These are phyloP conservation scores for Eublepharis macularius DNA, from an alignment of 2,113 vertebrate genomes.

Conservation along the genomic window DNA sequence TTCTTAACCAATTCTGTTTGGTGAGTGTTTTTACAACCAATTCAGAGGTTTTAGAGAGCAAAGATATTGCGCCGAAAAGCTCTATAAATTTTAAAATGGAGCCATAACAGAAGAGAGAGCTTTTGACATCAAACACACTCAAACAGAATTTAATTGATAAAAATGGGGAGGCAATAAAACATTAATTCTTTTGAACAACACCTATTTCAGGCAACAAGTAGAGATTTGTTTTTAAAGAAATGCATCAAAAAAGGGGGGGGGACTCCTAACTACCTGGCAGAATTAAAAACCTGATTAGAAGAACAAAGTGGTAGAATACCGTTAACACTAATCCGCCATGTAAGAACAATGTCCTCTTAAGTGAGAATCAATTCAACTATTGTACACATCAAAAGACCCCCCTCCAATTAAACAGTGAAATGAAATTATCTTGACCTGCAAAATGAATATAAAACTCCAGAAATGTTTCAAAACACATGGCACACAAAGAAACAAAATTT, in stretches of 20 bases:
- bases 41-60: background rate
- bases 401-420: slow-evolving; percentile 46
- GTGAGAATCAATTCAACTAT: slow-evolving; percentile 52
- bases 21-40: background rate
- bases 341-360: slow-evolving; percentile 63
- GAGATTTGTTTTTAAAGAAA: background rate
- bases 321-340: slow-evolving; percentile 63
- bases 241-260: background rate
- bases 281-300: slow-evolving; percentile 68
- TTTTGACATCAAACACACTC: slow-evolving; percentile 56
- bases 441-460: slow-evolving; percentile 54
- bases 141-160: slow-evolving; percentile 57
- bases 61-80: background rate
- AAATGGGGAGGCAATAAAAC: slow-evolving; percentile 44
- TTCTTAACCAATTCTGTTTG: background rate
- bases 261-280: slow-evolving; percentile 63
- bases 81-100: slow-evolving; percentile 47
- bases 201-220: background rate
- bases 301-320: slow-evolving; percentile 68
- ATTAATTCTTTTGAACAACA: slow-evolving; percentile 37
- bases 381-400: slow-evolving; percentile 24
- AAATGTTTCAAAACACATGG: slow-evolving; percentile 50
- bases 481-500: slow-evolving; percentile 35
- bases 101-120: slow-evolving; percentile 46
- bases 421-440: slow-evolving; percentile 38